These are phyloP conservation scores for Moxostoma hubbsi DNA, from an alignment of 2,797 vertebrate genomes.

Conservation along the genomic window DNA sequence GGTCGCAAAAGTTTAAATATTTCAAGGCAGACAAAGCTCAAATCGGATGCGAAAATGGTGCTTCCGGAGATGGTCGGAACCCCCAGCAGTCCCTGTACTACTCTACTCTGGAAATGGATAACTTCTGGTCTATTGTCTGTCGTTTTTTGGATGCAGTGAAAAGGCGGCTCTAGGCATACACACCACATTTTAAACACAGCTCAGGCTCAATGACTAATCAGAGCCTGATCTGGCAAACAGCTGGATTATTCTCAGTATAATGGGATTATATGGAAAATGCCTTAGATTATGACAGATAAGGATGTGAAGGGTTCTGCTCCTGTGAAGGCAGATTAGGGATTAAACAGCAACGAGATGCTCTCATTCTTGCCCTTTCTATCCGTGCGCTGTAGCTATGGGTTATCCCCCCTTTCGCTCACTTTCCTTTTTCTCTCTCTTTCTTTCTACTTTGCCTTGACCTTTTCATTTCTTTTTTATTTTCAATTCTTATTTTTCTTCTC, in stretches of 20 bases:
- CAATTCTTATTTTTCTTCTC: constrained; percentile 35
- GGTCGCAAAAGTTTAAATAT: too few relatives aligned
- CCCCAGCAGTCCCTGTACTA: too few relatives aligned
- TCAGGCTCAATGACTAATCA: constrained; percentile 22
- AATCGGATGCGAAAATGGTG: too few relatives aligned
- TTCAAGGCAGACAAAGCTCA: too few relatives aligned
- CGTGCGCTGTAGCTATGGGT: background rate
- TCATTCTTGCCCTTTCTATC: constrained; percentile 22
- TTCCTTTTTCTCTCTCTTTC: background rate
- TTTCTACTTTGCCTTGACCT: constrained; percentile 1
- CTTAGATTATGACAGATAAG: constrained; percentile 50
- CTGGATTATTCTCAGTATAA: constrained; percentile 38
- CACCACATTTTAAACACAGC: constrained; percentile 27
- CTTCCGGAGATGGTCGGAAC: too few relatives aligned
- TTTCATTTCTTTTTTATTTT: constrained; percentile 24
- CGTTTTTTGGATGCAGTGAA: background rate
- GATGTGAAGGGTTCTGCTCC: constrained; percentile 35
- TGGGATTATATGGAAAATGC: constrained; percentile 45
- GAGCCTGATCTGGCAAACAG: background rate
- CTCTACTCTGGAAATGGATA: too few relatives aligned
- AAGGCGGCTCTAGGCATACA: constrained; percentile 10
- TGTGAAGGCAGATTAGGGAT: constrained; percentile 44
- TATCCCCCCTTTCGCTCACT: background rate
- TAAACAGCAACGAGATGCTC: constrained; percentile 36
- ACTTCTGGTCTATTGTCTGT: too few relatives aligned